Conservation (phyloP, 2,113 vertebrate genomes). For the Centropus unirufus region DNA sequence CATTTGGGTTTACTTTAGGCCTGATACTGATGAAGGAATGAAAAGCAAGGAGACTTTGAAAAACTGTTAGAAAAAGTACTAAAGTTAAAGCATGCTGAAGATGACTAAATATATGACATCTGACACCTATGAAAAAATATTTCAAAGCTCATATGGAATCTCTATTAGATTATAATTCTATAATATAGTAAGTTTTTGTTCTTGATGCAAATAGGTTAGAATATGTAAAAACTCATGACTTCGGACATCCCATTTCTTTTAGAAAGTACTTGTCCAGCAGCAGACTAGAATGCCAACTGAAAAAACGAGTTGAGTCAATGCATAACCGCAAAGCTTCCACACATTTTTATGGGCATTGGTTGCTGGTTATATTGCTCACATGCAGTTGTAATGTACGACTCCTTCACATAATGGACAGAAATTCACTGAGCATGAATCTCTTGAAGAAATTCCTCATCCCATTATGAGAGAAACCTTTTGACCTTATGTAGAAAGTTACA, state of each 20-base stretch:
- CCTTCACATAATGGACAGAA: background rate
- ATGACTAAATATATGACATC: background rate
- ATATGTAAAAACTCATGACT: fast-evolving
- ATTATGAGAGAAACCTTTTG: background rate
- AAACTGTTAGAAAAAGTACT: background rate
- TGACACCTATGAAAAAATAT: background rate
- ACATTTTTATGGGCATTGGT: background rate
- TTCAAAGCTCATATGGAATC: background rate
- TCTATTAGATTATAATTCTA: background rate
- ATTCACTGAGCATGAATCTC: background rate
- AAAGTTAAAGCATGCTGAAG: background rate
- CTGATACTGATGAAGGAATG: background rate
- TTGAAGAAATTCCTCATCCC: background rate
- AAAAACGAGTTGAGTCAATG: background rate
- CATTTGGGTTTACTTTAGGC: background rate
- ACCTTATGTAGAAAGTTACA: background rate
- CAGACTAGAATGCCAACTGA: background rate
- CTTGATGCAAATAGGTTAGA: background rate
- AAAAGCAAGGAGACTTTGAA: background rate
- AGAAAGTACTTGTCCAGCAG: background rate
- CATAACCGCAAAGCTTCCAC: background rate
- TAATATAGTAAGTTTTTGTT: background rate
- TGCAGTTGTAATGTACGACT: background rate
- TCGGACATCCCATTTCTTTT: background rate
- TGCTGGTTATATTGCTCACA: background rate